Evolutionary conservation across 2,797 vertebrate genomes (phyloP), one percentile per base, ranked within the genome.

Genomic region (Oreochromis mossambicus): DNA sequence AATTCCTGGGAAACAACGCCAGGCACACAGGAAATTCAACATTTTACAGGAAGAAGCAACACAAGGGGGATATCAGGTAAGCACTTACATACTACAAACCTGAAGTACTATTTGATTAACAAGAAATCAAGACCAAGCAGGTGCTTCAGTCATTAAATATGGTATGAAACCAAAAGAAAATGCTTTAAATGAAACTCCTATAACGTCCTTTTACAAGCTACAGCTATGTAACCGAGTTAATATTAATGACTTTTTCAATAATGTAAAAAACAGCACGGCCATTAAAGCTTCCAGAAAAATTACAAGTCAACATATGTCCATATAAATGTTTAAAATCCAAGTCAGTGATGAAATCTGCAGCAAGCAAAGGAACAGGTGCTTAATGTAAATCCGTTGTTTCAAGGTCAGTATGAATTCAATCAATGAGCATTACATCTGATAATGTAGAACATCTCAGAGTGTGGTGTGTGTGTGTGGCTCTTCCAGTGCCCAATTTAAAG

Each of bases 221-320:
- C 61, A 89, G 50, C 79, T 46, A 92, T 83, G 81, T 79, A 76
- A 63, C 51, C 12, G 17, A 89, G 91, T 93, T 73, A 83, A 95
- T 93, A 94, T 90, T 82, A 83, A 92, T 91, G 68, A 81, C 76
- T 73, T 86, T 83, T 91, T 73, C 24, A 92, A 92, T 87, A 83
- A 92, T 83, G 73, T 80, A 86, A 87, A 87, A 89, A 87, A 79
- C 36, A 56, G 34, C 81, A 54, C 9, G 21, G 80, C 79, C 78
- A 86, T 83, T 77, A 87, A 77, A 79, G 29, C n/a, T 24, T 83
- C 46, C 63, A 84, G 48, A 79, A 88, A 90, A 89, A 84, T 75
- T 80, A 77, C 68, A 51, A 80, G 68, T 68, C 61, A 82, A 86
- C 81, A 86, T 84, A 86, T 91, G 86, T 80, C 80, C 13, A 7